Conservation (phyloP, 2,797 vertebrate species). For the Monodelphis domestica region DNA sequence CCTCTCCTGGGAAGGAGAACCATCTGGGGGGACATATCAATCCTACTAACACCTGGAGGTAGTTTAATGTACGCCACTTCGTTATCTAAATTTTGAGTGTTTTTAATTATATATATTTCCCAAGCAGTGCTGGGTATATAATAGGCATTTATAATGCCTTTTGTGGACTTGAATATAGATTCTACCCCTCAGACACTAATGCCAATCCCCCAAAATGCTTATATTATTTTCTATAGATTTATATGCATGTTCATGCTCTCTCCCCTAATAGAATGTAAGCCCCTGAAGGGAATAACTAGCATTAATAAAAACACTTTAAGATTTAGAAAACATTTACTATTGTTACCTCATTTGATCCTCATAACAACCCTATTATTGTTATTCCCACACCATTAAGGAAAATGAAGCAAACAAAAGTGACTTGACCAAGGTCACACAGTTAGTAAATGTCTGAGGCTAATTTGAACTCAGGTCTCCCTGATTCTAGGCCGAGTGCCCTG, state of each 20-base stretch:
- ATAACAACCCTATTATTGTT: not conserved
- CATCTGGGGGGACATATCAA: not conserved
- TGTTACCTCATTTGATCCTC: not conserved
- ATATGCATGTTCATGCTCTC: not conserved
- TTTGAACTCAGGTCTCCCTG: too few species aligned
- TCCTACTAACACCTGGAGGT: constrained; percentile 18
- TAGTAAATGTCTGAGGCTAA: too few species aligned
- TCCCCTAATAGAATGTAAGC: not conserved
- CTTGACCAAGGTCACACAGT: too few species aligned
- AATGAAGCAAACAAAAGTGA: too few species aligned
- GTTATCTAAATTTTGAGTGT: constrained; percentile 36
- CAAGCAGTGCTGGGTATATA: not conserved
- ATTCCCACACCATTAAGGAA: too few species aligned
- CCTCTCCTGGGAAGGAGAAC: constrained; percentile 23
- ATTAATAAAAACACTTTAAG: not conserved
- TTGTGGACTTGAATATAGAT: not conserved
- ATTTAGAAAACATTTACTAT: not conserved
- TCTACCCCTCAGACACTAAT: not conserved
- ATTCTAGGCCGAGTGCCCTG: too few species aligned
- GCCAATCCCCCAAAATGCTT: not conserved
- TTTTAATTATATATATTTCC: constrained; percentile 13
- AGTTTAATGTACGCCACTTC: constrained; percentile 13
- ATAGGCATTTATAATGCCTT: not conserved
- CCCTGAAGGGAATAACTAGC: not conserved
- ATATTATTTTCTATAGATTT: not conserved